Conservation (phyloP, 2,888 invertebrate species). For the Drosophila paracracens region DNA sequence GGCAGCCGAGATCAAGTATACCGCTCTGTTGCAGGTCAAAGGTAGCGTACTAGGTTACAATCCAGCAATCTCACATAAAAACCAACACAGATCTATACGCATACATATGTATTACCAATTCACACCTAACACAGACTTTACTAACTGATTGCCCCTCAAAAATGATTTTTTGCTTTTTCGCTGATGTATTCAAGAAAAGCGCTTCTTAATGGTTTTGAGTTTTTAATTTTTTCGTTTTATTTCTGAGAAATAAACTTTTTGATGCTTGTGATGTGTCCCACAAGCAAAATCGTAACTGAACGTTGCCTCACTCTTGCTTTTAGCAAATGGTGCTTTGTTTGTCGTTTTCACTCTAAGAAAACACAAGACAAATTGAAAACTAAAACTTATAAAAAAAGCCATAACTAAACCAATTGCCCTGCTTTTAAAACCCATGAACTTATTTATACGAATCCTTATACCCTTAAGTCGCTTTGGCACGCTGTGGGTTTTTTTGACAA, state of each 20-base stretch:
- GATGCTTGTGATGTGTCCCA: slow-evolving; percentile 47
- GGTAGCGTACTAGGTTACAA: slow-evolving; percentile 87
- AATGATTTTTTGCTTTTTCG: slow-evolving; percentile 67
- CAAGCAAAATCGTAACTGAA: slow-evolving; percentile 59
- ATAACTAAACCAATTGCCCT: slow-evolving; percentile 28
- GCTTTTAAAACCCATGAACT: slow-evolving; percentile 40
- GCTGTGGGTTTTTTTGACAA: slow-evolving; percentile 88
- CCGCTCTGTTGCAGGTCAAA: slow-evolving; percentile 92
- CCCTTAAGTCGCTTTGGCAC: slow-evolving; percentile 87
- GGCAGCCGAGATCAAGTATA: slow-evolving; percentile 92
- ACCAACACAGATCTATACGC: slow-evolving; percentile 19
- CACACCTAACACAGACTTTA: slow-evolving; percentile 36
- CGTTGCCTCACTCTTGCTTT: slow-evolving; percentile 65
- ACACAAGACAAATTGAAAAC: slow-evolving; percentile 16
- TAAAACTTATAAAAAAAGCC: slow-evolving; percentile 37
- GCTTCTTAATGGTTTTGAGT: slow-evolving; percentile 79
- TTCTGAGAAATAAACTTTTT: slow-evolving; percentile 45
- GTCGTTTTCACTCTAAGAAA: slow-evolving; percentile 51
- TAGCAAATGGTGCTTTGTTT: slow-evolving; percentile 67
- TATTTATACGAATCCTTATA: slow-evolving; percentile 55
- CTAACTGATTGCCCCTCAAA: slow-evolving; percentile 61
- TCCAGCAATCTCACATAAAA: slow-evolving; percentile 21
- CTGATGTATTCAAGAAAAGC: slow-evolving; percentile 73
- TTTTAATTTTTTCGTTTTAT: slow-evolving; percentile 58
- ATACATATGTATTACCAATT: slow-evolving; percentile 6